Conservation (phyloP, 1,140 invertebrate genomes). For the Hypothenemus hampei region DNA sequence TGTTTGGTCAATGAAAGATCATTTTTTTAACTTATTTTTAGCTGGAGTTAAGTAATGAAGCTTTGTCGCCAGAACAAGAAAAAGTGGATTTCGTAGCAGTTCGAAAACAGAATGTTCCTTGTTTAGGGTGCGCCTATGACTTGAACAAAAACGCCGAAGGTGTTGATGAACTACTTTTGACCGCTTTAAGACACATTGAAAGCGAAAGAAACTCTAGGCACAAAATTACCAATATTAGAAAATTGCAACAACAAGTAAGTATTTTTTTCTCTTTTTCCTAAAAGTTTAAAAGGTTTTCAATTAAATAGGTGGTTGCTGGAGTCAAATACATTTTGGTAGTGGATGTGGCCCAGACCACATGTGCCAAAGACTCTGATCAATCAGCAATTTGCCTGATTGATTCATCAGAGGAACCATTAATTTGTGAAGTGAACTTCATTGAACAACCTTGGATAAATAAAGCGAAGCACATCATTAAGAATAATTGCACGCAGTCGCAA, state of each 20-base stretch:
- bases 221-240: constrained; percentile 31
- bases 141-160: constrained; percentile 36
- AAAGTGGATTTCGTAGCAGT: constrained; percentile 29
- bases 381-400: constrained; percentile 28
- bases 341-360: constrained; percentile 37
- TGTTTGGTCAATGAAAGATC: neutral
- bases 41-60: constrained; percentile 28
- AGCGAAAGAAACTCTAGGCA: constrained; percentile 32
- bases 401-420: constrained; percentile 18
- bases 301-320: constrained; percentile 37
- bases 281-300: neutral
- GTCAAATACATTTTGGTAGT: constrained; percentile 39
- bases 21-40: constrained; percentile 9
- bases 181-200: constrained; percentile 37
- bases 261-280: neutral
- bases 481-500: constrained; percentile 43
- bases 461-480: constrained; percentile 39
- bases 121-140: constrained; percentile 37
- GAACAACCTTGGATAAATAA: constrained; percentile 40
- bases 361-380: constrained; percentile 27
- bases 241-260: constrained; percentile 38
- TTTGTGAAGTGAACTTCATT: constrained; percentile 39
- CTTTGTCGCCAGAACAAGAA: constrained; percentile 22
- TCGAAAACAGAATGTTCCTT: constrained; percentile 17
- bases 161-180: constrained; percentile 33